phyloP scores from a whole-genome alignment of 2,797 vertebrate species.

The Margarornis squamiger region DNA sequence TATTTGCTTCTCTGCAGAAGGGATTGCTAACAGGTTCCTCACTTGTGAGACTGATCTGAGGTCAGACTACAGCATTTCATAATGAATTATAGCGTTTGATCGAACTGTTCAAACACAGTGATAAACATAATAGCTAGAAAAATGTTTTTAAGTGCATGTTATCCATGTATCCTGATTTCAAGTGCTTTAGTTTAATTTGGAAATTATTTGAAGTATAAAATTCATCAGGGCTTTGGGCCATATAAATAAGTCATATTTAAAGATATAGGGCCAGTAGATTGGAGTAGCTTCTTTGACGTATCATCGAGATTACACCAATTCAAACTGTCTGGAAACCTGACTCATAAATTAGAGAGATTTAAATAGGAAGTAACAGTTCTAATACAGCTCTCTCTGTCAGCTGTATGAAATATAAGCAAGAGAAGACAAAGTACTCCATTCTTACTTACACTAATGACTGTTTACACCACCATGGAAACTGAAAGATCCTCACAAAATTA shows the following conservation, averaged over 20 bases:
- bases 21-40: not conserved
- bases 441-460: not conserved
- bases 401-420: not conserved
- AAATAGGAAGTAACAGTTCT: not conserved
- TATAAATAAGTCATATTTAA: not conserved
- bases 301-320: not conserved
- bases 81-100: not conserved
- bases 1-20: not conserved
- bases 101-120: not conserved
- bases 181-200: not conserved
- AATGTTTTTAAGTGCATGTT: not conserved
- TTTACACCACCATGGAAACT: not conserved
- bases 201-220: not conserved
- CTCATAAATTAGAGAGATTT: not conserved
- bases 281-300: not conserved
- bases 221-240: accelerated
- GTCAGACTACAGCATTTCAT: not conserved
- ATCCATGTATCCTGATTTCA: not conserved
- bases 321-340: not conserved
- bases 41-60: not conserved
- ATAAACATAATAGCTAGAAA: not conserved
- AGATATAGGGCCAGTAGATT: not conserved
- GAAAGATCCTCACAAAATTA: not conserved
- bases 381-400: not conserved
- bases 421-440: not conserved